phyloP scores from a whole-genome alignment of 2,888 invertebrate genomes.

The Synergus gifuensis region DNA sequence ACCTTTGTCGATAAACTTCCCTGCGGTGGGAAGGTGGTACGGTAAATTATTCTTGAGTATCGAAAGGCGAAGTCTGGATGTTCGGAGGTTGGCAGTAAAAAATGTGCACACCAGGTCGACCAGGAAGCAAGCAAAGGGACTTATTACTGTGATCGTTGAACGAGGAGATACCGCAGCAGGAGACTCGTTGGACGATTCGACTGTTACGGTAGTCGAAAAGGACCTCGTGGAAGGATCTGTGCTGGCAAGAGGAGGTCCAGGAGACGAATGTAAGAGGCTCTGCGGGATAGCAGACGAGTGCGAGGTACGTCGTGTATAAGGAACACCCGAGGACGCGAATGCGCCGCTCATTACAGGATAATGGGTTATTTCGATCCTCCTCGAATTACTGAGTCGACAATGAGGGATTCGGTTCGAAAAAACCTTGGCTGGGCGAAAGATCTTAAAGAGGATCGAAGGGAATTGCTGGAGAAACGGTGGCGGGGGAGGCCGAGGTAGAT shows the following conservation, averaged over 20 bases:
- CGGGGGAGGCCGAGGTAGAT: slow-evolving; percentile 12
- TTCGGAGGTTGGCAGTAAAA: slow-evolving; percentile 16
- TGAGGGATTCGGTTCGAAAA: slow-evolving; percentile 67
- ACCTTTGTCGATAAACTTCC: slow-evolving; percentile 16
- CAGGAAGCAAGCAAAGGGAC: slow-evolving; percentile 37
- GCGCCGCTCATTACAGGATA: slow-evolving; percentile 73
- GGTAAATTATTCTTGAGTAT: slow-evolving; percentile 20
- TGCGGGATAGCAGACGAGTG: slow-evolving; percentile 44
- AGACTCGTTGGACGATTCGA: slow-evolving; percentile 40
- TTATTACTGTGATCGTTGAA: slow-evolving; percentile 34
- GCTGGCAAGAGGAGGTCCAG: slow-evolving; percentile 21
- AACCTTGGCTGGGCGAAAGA: slow-evolving; percentile 54
- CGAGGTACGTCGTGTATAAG: slow-evolving; percentile 41
- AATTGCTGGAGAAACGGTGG: slow-evolving; percentile 39
- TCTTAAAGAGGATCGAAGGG: slow-evolving; percentile 55
- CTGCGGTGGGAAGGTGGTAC: not conserved
- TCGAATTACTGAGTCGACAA: slow-evolving; percentile 75
- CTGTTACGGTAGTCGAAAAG: slow-evolving; percentile 40
- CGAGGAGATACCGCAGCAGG: slow-evolving; percentile 39
- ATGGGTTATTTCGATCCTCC: slow-evolving; percentile 75
- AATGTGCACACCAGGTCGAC: slow-evolving; percentile 39
- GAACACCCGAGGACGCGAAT: slow-evolving; percentile 59
- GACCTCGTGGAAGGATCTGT: slow-evolving; percentile 3
- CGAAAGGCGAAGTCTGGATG: slow-evolving; percentile 17
- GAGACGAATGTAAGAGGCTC: slow-evolving; percentile 40